Evolutionary conservation across 2,797 vertebrate genomes (phyloP), one percentile per base, ranked within the genome.

Genomic region (Furcifer pardalis): DNA sequence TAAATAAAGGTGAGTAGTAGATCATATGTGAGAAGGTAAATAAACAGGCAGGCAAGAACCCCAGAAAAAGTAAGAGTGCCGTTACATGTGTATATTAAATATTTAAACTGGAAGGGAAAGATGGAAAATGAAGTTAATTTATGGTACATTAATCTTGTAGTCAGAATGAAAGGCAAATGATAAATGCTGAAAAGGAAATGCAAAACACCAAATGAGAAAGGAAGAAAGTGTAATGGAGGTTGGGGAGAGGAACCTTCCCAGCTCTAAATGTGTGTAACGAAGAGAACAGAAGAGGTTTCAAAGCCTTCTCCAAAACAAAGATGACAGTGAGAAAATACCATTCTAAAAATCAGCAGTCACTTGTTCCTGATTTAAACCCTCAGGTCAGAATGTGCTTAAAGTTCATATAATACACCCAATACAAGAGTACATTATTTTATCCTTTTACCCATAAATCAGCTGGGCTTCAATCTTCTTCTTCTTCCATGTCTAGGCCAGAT

Each of bases 1-100:
- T 74, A 92, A 93, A 91, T 86, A 86, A 40, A 2, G n/a, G n/a
- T n/a, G n/a, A 84, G 78, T 89, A 87, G 87, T 69, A 89, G 89
- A 91, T 80, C 73, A 86, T 82, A 80, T 46, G 7, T 66, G 32
- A 85, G 82, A 92, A 91, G 63, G 82, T 74, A 92, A 93, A 91
- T 86, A 86, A 40, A 2, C n/a, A 60, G 3, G 9, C 60, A 75
- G 12, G 75, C 81, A 71, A 17, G 40, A 71, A 52, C 84, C 46
- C 4, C 2, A 62, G 49, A 52, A 7, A 5, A 80, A 49, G 7
- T 68, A 87, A 79, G 82, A 87, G 84, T 77, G 37, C 19, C 63
- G 27, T 69, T 87, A 56, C 35, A 42, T 77, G n/a, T n/a, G n/a
- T n/a, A 44, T 60, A 73, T 78, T 73, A 86, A 84, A 81, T 19